Evolutionary conservation across 2,113 vertebrate species (phyloP), one percentile per base, ranked within the genome.

Genomic region (Nibea albiflora): DNA sequence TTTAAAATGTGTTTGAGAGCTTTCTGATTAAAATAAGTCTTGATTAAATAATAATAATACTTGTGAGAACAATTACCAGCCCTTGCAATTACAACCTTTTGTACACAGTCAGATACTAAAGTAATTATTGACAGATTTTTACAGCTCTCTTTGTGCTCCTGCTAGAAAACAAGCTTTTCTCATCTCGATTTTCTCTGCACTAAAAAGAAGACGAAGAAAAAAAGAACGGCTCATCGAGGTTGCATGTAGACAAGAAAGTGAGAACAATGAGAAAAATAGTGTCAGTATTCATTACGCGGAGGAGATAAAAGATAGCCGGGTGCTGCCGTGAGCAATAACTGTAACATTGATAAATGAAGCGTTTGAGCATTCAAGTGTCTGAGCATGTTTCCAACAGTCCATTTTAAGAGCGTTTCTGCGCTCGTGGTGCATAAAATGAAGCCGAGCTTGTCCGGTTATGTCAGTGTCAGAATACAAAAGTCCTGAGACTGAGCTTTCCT

Each of bases 301-400:
- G 77, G 58, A 90, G 81, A 90, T 86, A 75, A 90, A 88, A 81
- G 79, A 89, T 91, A 91, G 81, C 81, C 28, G 90, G 81, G 82
- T 84, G 88, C 86, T 90, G 86, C 90, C 90, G 78, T 7, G 65
- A 90, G 85, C 85, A 89, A 90, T 91, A 86, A 91, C 87, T 73
- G 76, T 78, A 88, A 88, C 84, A n/a, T 28, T 84, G 84, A 91
- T 75, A 89, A 91, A 93, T 92, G 81, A 92, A 88, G 88, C 76
- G 82, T 84, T 86, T 85, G 88, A 86, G 90, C 85, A 79, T 87
- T 87, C 73, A 82, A 89, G 88, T 89, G 88, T 88, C 62, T 76
- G 68, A 89, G 85, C 73, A 84, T 65, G 68, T 90, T 92, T 83
- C 73, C 68, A 68, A 60, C 79, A 78, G 81, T 57, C 80, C 65